Conservation (phyloP, 2,888 invertebrate species). For the Sussaba pulchella region DNA sequence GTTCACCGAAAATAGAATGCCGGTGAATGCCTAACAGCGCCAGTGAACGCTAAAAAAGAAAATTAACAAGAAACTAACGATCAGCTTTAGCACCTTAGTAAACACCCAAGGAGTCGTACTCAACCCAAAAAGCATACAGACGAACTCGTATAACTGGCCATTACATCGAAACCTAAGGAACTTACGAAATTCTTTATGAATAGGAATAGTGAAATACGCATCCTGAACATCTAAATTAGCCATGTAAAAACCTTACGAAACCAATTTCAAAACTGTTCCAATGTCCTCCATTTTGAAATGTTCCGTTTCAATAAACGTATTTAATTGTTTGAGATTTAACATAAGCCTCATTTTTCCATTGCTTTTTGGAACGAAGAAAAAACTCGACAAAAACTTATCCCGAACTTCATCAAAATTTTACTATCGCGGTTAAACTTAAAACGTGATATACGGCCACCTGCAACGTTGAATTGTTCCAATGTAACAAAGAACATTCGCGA, state of each 20-base stretch:
- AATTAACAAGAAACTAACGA: constrained; percentile 24
- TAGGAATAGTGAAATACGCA: constrained; percentile 59
- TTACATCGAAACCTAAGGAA: constrained; percentile 59
- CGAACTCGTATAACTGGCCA: constrained; percentile 51
- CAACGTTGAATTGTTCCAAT: too few relatives aligned
- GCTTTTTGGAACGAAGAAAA: constrained; percentile 47
- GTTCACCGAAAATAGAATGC: too few relatives aligned
- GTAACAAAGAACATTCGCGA: constrained; percentile 7
- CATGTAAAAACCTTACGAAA: constrained; percentile 55
- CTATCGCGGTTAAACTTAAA: constrained; percentile 29
- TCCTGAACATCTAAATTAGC: constrained; percentile 51
- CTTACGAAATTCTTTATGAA: constrained; percentile 51
- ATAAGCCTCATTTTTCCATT: constrained; percentile 52
- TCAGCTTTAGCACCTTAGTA: constrained; percentile 56
- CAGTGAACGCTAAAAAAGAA: too few relatives aligned
- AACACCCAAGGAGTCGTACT: constrained; percentile 57
- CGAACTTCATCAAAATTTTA: constrained; percentile 31
- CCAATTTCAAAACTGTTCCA: constrained; percentile 59
- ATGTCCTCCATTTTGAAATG: constrained; percentile 70
- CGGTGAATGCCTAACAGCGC: too few relatives aligned
- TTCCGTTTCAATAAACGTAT: constrained; percentile 50
- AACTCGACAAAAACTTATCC: constrained; percentile 50
- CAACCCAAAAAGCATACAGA: constrained; percentile 51
- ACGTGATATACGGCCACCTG: constrained; percentile 29
- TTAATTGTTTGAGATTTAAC: constrained; percentile 46